Conservation (phyloP, 2,888 invertebrate genomes). For the Microdon myrmicae region DNA sequence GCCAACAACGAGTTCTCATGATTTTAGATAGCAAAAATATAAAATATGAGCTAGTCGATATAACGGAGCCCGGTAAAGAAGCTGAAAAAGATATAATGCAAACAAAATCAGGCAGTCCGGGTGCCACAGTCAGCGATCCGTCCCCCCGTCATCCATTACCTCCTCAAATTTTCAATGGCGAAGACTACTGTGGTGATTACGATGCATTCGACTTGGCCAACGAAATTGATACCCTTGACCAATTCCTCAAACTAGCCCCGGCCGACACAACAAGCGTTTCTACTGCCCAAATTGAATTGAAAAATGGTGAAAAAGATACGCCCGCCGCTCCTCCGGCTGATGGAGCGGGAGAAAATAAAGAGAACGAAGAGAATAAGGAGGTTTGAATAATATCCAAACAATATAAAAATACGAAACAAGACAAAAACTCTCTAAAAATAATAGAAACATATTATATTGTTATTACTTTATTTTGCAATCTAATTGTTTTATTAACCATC, state of each 20-base stretch:
- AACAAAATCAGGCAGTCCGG: conserved; percentile 81
- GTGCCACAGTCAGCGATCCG: conserved; percentile 78
- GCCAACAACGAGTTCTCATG: conserved; percentile 93
- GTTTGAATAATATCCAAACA: conserved; percentile 53
- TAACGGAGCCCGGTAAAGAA: conserved; percentile 92
- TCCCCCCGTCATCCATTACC: conserved; percentile 84
- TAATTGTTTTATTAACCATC: conserved; percentile 41
- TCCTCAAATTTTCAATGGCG: conserved; percentile 94
- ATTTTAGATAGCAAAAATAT: conserved; percentile 92
- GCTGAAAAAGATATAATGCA: conserved; percentile 92
- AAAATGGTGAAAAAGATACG: conserved; percentile 61
- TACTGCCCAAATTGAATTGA: conserved; percentile 67
- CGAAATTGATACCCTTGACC: conserved; percentile 89
- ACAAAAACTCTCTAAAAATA: conserved; percentile 9
- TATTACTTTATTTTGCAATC: conserved; percentile 34
- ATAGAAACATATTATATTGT: not conserved
- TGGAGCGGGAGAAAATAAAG: conserved; percentile 62
- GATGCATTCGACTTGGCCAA: conserved; percentile 91
- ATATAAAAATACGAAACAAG: conserved; percentile 10
- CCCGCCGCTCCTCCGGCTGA: conserved; percentile 65
- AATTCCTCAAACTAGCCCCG: conserved; percentile 82
- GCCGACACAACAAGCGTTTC: conserved; percentile 68
- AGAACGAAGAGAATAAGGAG: conserved; percentile 57
- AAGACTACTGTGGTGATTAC: conserved; percentile 89
- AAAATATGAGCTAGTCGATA: conserved; percentile 90